phyloP scores from a whole-genome alignment of 2,797 vertebrate species.

The Danionella dracula region DNA sequence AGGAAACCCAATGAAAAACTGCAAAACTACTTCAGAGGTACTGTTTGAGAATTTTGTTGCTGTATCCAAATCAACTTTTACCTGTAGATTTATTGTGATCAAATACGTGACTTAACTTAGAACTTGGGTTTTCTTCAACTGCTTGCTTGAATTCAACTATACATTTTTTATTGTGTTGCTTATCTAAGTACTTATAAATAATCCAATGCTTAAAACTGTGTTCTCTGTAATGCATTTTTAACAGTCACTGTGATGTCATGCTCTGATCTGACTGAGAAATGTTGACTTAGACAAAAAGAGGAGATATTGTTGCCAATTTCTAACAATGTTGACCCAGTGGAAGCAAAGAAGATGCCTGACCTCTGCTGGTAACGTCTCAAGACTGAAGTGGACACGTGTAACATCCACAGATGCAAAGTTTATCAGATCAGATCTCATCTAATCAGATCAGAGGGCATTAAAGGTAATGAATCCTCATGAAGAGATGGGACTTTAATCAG shows the following conservation, averaged over 20 bases:
- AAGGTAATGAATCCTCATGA: not conserved
- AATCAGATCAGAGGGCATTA: not conserved
- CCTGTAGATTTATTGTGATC: too few species aligned
- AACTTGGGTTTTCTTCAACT: too few species aligned
- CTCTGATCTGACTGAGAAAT: not conserved
- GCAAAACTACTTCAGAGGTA: too few species aligned
- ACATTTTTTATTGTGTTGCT: not conserved
- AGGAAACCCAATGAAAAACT: too few species aligned
- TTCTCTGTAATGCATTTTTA: not conserved
- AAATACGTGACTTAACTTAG: too few species aligned
- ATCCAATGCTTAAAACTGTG: not conserved
- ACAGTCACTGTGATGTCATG: not conserved
- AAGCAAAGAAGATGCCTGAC: constrained; percentile 42
- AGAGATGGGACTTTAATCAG: not conserved
- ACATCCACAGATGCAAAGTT: not conserved
- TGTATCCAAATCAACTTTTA: too few species aligned
- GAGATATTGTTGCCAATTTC: not conserved
- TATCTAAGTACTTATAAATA: not conserved
- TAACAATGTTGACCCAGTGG: not conserved
- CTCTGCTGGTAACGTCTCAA: constrained; percentile 48
- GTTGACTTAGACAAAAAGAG: not conserved
- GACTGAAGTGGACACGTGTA: not conserved
- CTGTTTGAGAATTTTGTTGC: too few species aligned
- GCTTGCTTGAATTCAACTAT: too few species aligned
- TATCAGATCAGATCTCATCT: not conserved